Percentiles rank a stretch among this genome's conserved stretches.
Conservation (phyloP, 2,113 vertebrate species). For the Shinisaurus crocodilurus region DNA sequence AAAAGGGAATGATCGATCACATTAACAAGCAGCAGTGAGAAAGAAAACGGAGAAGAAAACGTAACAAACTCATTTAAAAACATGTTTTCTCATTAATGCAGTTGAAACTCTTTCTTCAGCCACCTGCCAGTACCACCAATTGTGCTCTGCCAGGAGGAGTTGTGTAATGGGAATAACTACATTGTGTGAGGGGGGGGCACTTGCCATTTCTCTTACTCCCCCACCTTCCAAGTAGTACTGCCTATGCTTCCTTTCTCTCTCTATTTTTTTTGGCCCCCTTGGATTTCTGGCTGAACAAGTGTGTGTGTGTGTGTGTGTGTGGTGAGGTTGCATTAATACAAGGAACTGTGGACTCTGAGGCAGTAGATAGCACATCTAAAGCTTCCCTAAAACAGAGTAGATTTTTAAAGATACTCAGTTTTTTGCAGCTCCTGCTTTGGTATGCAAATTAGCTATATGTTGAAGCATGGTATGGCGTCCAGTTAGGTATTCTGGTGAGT, state of each 20-base stretch:
- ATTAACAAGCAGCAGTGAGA: not conserved
- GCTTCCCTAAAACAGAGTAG: not conserved
- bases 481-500: not conserved
- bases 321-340: not conserved
- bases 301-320: not conserved
- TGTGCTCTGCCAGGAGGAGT: not conserved
- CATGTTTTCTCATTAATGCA: not conserved
- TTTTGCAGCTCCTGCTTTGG: not conserved
- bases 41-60: not conserved
- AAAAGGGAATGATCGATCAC: not conserved
- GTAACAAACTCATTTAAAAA: not conserved
- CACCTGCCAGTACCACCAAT: not conserved
- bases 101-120: no score
- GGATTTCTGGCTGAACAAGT: not conserved
- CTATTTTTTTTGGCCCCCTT: not conserved
- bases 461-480: not conserved
- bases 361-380: not conserved
- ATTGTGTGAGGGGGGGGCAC: rapidly evolving
- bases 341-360: not conserved
- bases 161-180: not conserved
- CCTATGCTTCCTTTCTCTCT: no score
- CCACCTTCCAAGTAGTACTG: not conserved
- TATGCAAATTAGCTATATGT: not conserved
- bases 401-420: not conserved
- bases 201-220: not conserved